Base-by-base conservation (phyloP, 2,888 invertebrate species). In the Trachelus troglodyta region DNA sequence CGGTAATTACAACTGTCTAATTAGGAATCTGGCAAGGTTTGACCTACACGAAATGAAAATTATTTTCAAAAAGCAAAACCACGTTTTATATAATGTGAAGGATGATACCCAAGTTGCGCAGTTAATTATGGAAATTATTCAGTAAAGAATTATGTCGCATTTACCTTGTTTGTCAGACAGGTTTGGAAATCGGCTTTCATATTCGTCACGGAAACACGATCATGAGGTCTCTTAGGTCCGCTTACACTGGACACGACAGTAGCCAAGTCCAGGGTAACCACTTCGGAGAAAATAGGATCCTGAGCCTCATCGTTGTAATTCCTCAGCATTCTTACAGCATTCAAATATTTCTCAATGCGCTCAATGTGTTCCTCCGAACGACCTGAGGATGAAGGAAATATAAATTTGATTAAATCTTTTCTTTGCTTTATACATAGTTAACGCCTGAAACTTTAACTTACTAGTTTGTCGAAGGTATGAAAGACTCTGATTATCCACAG, bases 221-320 rank as follows among this genome's bases (percentile, higher is more conserved):
- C 99, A 86, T 99, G 99, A 0, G 99, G 99, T 76, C 99, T 93
- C 91, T 99, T 99, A 0, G 99, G 99, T 0, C 99, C 99, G 80
- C 98, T 98, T 23, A 99, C 96, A 33, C 98, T 98, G 2, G 99
- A 97, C 75, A 97, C 98, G 0, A 99, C 98, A 0, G 96, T 96
- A 0, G 94, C 91, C 73, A 99, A 92, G 90, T 99, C 98, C 84
- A 99, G 91, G 73, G 96, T 96, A 0, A 97, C 95, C 23, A 96
- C 94, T 94, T 97, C 94, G n/a, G 96, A 95, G 91, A 96, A 98
- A 33, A 95, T 91, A 0, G 98, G 98, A 90, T 98, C 98, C 87
- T 97, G 94, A 0, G 92, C 92, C 0, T 94, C 90, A 85, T 97
- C 93, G 11, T 93, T 93, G 91, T 96, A 99, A 91, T 99, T 94